These are phyloP conservation scores for Trisateles emortualis DNA, from an alignment of 2,888 invertebrate genomes.

Conservation along the genomic window DNA sequence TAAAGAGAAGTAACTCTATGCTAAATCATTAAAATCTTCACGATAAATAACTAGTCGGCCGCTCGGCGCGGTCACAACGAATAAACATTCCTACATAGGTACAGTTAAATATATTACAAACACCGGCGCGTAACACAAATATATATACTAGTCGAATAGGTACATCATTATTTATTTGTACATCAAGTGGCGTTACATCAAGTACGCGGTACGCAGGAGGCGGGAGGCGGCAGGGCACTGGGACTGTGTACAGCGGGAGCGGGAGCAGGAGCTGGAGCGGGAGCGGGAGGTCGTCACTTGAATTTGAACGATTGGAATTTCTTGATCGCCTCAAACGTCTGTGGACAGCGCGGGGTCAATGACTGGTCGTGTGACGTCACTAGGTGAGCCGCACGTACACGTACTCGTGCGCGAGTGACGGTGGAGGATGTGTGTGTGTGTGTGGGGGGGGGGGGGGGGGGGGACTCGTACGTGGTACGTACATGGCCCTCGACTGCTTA, in stretches of 20 bases:
- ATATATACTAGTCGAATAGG: slow-evolving; percentile 38
- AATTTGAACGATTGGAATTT: slow-evolving; percentile 7
- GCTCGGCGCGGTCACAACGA: slow-evolving; percentile 24
- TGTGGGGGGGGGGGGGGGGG: too few species aligned
- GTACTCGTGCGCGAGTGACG: too few species aligned
- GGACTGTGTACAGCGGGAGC: slow-evolving; percentile 8
- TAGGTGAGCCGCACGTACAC: too few species aligned
- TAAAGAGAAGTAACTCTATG: slow-evolving; percentile 48
- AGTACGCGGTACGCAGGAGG: slow-evolving; percentile 20
- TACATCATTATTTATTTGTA: slow-evolving; percentile 62
- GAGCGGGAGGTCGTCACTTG: slow-evolving; percentile 25
- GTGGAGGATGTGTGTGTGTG: background rate
- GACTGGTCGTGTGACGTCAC: slow-evolving; percentile 2
- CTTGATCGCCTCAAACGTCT: slow-evolving; percentile 51
- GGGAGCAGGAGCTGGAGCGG: slow-evolving; percentile 9
- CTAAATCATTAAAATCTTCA: slow-evolving; percentile 52
- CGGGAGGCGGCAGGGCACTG: slow-evolving; percentile 15
- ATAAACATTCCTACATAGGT: slow-evolving; percentile 54
- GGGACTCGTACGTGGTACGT: slow-evolving; percentile 8
- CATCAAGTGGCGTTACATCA: slow-evolving; percentile 53
- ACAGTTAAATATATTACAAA: slow-evolving; percentile 46
- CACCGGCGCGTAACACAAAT: slow-evolving; percentile 53
- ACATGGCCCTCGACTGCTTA: slow-evolving; percentile 26
- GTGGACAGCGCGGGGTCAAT: slow-evolving; percentile 32
- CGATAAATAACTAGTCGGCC: slow-evolving; percentile 35